Base-by-base conservation (phyloP, 2,888 invertebrate species). In the Glyphotaelius pellucidus region DNA sequence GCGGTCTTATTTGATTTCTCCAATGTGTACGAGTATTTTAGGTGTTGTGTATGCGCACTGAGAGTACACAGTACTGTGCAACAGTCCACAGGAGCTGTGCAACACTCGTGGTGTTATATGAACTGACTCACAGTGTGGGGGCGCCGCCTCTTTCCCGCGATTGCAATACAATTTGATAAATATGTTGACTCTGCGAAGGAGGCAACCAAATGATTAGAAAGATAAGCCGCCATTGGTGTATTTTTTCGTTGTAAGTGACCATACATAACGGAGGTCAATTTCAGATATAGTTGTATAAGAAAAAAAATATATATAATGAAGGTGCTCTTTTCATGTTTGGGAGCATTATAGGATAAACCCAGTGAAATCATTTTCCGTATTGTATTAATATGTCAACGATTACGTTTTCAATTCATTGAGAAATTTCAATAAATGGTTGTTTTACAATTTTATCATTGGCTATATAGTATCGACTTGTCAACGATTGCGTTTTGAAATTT, bases 101-200 rank as follows among this genome's bases (percentile, higher is more conserved):
- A 47, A 47, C 15, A 47, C 47, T 47, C 47, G 47, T 3, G 15
- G 15, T 47, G 47, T 14, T 52, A 52, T 0, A 19, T 52, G 52
- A 19, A 52, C 0, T 52, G 52, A 52, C 1, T 52, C 19, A 52
- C 19, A 5, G 52, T 52, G 52, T 19, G 15, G 52, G 25, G 67
- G 81, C 14, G 32, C 81, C 81, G 85, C 85, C 85, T 32, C 38
- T 85, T 19, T 85, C 25, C 35, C 38, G 85, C 85, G 19, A 85
- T 85, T 85, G 85, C 85, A 35, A 12, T 38, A 85, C n/a, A 85
- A 85, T 85, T 85, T 35, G 85, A 85, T 85, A 85, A 38, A 85
- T 85, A 38, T 85, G 38, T 85, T 42, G 32, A 85, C 85, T 19
- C 25, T 32, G 35, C n/a, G n/a, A 38, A 38, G 85, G 85, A 85